Base-by-base conservation (phyloP, 2,888 invertebrate genomes). In the Dastarcus helophoroides region DNA sequence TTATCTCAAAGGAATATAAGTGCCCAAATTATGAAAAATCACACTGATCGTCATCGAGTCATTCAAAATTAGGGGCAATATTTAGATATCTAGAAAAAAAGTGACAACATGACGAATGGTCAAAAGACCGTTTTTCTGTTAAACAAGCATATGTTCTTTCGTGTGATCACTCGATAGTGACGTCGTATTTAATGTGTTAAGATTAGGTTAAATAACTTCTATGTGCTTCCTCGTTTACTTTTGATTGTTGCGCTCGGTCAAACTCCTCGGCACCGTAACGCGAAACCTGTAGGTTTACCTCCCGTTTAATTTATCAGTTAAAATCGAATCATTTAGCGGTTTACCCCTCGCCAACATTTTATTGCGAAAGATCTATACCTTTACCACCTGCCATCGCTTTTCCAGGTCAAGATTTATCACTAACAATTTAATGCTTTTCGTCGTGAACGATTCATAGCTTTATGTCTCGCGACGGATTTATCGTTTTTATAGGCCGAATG, bases 151-250 rank as follows among this genome's bases (percentile, higher is more conserved):
- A 31, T 23, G 28, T 38, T 41, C n/a, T 6, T 26, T 3, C 14
- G 32, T 32, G 27, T 32, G 27, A 32, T 32, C 32, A 32, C 26
- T 22, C 27, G 32, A 32, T 13, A 33, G 33, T 33, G 33, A 16
- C 29, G n/a, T 41, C 43, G 46, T 46, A 44, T 38, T 44, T 46
- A 43, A 43, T 39, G 44, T 44, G 45, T 45, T 42, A 32, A 46
- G 46, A 43, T 44, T 50, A 53, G 47, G 33, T 37, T 48, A 47
- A 43, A 46, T n/a, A n/a, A n/a, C 38, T 44, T 41, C 41, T 46
- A 44, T 42, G 59, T 58, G 59, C 59, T 60, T 60, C 59, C 59
- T 58, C 31, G 44, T 55, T 51, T 51, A 22, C 19, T 34, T 29
- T 37, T 33, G 27, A 7, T 17, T 17, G 6, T n/a, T 17, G 29